A percentile compares a stretch with the other conserved stretches of the same genome.
These are phyloP conservation scores for Pinna nobilis DNA, from an alignment of 1,140 invertebrate species.

Conservation along the genomic window DNA sequence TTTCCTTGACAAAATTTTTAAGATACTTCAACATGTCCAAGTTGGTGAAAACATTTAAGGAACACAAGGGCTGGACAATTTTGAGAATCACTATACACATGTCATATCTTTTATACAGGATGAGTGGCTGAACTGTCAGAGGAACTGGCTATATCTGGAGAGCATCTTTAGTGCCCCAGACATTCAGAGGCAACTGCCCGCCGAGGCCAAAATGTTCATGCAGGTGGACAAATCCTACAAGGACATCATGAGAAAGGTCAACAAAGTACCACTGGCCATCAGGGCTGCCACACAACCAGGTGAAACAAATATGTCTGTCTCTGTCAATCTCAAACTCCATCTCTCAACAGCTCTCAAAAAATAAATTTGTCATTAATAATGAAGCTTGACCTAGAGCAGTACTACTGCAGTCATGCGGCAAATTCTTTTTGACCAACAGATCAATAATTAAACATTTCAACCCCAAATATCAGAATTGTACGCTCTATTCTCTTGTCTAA, in stretches of 20 bases:
- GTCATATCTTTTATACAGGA: constrained; percentile 80
- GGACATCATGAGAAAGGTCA: constrained; percentile 83
- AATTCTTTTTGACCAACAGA: no score
- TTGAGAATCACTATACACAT: no score
- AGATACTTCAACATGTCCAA: neutral
- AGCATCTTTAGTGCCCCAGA: constrained; percentile 92
- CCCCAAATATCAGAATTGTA: no score
- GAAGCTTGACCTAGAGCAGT: no score
- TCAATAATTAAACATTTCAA: no score
- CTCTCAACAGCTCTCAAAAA: no score
- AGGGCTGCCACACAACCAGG: constrained; percentile 73
- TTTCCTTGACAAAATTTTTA: neutral
- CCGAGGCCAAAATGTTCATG: constrained; percentile 88
- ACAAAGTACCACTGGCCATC: constrained; percentile 74
- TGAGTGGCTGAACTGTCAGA: constrained; percentile 89
- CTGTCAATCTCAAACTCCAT: no score
- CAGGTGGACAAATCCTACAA: constrained; percentile 91
- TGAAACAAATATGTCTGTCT: constrained; percentile 24
- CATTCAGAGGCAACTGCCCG: constrained; percentile 89
- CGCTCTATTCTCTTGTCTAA: no score
- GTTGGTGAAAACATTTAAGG: neutral
- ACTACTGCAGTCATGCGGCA: no score
- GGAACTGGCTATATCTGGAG: constrained; percentile 91
- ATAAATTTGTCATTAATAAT: no score
- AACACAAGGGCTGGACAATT: no score